Conservation (phyloP, 1,140 invertebrate genomes). For the Oreohelix idahoensis region DNA sequence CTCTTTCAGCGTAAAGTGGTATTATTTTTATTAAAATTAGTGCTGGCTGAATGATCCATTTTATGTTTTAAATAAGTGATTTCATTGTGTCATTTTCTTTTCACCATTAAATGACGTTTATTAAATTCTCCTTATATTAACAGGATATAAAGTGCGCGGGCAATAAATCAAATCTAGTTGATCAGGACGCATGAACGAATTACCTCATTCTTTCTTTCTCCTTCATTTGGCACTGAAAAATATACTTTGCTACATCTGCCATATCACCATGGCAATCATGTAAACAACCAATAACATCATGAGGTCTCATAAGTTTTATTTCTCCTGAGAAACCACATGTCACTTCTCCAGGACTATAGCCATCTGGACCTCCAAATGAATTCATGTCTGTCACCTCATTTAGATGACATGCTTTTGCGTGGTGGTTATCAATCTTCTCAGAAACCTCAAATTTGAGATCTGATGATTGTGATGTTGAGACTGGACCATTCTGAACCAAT, state of each 20-base stretch:
- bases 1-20: no score
- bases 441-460: neutral
- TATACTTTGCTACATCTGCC: neutral
- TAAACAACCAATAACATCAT: no score
- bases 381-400: neutral
- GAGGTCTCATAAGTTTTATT: neutral
- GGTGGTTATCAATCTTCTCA: neutral
- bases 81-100: no score
- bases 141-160: no score
- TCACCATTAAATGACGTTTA: no score
- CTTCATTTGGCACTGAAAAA: constrained; percentile 14
- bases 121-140: no score
- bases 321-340: neutral
- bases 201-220: neutral
- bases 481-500: neutral
- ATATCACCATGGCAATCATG: constrained; percentile 2
- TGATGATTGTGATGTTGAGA: neutral
- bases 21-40: no score
- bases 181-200: neutral
- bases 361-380: neutral
- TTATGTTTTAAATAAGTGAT: no score
- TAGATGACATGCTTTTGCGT: neutral
- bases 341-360: neutral
- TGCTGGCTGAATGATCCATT: no score
- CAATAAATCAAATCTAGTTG: no score